Evolutionary conservation across 2,797 vertebrate genomes (phyloP), one percentile per base, ranked within the genome.

Genomic region (Schizothorax lantsangensis): DNA sequence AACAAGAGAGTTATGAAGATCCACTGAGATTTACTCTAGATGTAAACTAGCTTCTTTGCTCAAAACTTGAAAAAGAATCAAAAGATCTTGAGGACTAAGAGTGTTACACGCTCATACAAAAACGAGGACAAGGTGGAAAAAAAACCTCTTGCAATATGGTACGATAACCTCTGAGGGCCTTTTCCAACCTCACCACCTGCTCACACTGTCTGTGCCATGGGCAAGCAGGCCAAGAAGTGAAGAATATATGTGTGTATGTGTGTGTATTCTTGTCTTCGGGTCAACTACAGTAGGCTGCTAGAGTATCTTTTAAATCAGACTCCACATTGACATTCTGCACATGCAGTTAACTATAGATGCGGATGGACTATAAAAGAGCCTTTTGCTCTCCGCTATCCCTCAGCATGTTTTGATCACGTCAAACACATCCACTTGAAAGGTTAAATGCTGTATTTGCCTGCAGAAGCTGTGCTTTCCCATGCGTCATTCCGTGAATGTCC

Each of bases 171-270:
- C 85, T 74, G 74, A 87, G 75, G 85, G 89, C 87, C 88, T 59
- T 91, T 91, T 86, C 93, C 91, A 92, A 91, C 92, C 89, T 90
- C 89, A 89, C 90, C 92, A 93, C 93, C 93, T 93, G 93, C 93
- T 94, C 83, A 66, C n/a, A 68, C 83, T 79, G 77, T 75, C 79
- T 88, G 85, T 86, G 83, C 80, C 74, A 21, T 79, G 81, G 64
- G 79, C 69, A 87, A 74, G 62, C 64, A 68, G 45, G 62, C 43
- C 85, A 85, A 84, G 8, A 30, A 86, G 40, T 72, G 79, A 81
- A 77, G 52, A 87, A 54, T 75, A 40, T 64, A 49, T 78, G 45
- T 84, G 77, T 82, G 75, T 86, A 84, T 88, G 82, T 64, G 54
- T 47, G 43, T 52, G 30, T 77, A n/a, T 52, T 84, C 45, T 68